Conservation (phyloP, 2,888 invertebrate species). For the Athalia circularis region DNA sequence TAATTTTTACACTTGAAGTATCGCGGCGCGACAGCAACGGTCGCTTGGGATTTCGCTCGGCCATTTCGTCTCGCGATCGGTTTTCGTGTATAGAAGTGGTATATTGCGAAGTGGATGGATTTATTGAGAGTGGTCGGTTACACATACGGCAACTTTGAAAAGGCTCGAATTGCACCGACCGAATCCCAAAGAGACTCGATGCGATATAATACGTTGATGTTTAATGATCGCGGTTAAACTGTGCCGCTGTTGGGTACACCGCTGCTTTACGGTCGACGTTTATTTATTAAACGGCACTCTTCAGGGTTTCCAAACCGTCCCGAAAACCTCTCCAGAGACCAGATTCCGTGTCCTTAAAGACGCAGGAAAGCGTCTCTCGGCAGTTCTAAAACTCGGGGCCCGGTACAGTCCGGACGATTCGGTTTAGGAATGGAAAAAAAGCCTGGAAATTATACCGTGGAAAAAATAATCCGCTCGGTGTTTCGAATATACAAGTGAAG, state of each 20-base stretch:
- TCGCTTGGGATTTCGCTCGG: neutral
- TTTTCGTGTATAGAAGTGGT: neutral
- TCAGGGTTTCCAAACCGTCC: conserved; percentile 59
- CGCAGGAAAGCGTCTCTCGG: neutral
- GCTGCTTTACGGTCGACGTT: conserved; percentile 70
- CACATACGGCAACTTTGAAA: neutral
- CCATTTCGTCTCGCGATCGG: conserved; percentile 35
- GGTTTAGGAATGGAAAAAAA: too few relatives aligned
- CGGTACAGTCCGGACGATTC: too few relatives aligned
- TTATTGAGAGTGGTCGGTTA: conserved; percentile 15
- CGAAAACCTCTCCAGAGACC: neutral
- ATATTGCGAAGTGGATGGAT: conserved; percentile 15
- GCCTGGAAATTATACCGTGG: too few relatives aligned
- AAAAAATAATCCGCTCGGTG: neutral
- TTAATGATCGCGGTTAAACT: conserved; percentile 62
- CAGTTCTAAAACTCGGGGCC: too few relatives aligned
- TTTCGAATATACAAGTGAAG: neutral
- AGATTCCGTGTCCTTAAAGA: conserved; percentile 6
- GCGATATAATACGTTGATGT: conserved; percentile 64
- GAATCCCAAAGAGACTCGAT: neutral
- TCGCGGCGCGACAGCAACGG: too few relatives aligned
- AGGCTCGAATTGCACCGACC: neutral
- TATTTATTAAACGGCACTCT: conserved; percentile 69
- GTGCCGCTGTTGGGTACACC: conserved; percentile 34
- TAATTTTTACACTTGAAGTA: too few relatives aligned